A percentile compares a stretch with the other conserved stretches of the same genome.
phyloP scores from a whole-genome alignment of 2,888 invertebrate species.

The Sarcophaga variegata region DNA sequence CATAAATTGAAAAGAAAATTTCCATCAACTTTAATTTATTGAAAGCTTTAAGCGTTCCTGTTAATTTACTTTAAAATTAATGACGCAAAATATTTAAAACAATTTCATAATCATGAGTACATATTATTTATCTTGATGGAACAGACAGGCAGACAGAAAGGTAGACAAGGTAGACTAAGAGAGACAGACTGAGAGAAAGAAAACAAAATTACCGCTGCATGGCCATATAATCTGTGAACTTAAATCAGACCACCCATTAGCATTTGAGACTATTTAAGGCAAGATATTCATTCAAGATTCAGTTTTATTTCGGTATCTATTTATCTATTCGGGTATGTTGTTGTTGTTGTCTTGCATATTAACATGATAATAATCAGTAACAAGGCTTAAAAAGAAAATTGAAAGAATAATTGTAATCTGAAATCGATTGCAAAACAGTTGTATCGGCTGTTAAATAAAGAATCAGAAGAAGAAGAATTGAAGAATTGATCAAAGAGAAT shows the following conservation, averaged over 20 bases:
- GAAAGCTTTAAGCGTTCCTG: neutral
- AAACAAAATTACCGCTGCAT: conserved; percentile 3
- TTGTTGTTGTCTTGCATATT: conserved; percentile 37
- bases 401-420: conserved; percentile 44
- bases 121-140: neutral
- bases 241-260: conserved; percentile 62
- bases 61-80: neutral
- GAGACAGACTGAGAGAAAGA: neutral
- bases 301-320: conserved; percentile 1
- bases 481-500: conserved; percentile 69
- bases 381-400: conserved; percentile 32
- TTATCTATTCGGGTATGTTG: neutral
- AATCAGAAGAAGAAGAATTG: no score
- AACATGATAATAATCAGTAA: conserved; percentile 66
- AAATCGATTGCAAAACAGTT: conserved; percentile 54
- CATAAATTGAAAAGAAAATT: neutral
- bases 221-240: conserved; percentile 7
- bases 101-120: neutral
- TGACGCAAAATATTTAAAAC: neutral
- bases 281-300: conserved; percentile 11
- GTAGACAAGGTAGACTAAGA: no score
- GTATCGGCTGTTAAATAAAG: conserved; percentile 67
- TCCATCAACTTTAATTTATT: neutral
- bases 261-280: conserved; percentile 25
- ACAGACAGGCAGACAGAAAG: neutral